These are phyloP conservation scores for Scomber scombrus DNA, from an alignment of 2,113 vertebrate species.

Conservation along the genomic window DNA sequence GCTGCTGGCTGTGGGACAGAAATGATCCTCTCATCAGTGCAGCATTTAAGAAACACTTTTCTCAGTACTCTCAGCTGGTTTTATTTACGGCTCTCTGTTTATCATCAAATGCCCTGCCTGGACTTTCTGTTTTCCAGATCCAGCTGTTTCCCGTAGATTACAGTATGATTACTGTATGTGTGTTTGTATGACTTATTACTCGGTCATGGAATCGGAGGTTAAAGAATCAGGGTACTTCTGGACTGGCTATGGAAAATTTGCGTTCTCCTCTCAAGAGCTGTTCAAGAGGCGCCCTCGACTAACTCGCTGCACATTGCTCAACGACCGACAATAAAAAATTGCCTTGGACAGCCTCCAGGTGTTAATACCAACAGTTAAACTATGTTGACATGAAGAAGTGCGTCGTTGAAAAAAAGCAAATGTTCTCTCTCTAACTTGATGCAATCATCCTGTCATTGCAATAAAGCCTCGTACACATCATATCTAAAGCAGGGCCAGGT, in stretches of 20 bases:
- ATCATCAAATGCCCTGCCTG: conserved; percentile 69
- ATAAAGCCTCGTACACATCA: conserved; percentile 27
- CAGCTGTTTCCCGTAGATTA: conserved; percentile 76
- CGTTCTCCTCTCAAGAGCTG: neutral
- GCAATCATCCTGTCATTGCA: conserved; percentile 18
- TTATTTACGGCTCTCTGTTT: conserved; percentile 70
- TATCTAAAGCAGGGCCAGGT: conserved; percentile 1
- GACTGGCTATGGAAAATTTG: conserved; percentile 26
- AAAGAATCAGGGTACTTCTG: neutral
- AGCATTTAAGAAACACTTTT: conserved; percentile 23
- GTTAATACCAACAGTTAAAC: conserved; percentile 35
- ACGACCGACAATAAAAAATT: conserved; percentile 12
- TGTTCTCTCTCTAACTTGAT: conserved; percentile 27
- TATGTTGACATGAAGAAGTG: conserved; percentile 8
- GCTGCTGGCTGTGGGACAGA: conserved; percentile 43
- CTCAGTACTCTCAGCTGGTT: conserved; percentile 50
- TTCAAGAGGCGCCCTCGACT: conserved; percentile 14
- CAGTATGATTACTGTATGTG: conserved; percentile 8
- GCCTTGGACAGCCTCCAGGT: conserved; percentile 33
- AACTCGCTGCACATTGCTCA: conserved; percentile 11
- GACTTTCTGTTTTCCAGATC: conserved; percentile 41
- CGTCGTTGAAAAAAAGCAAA: conserved; percentile 42
- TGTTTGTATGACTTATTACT: neutral
- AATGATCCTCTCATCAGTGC: conserved; percentile 50
- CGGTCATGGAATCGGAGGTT: neutral